These are phyloP conservation scores for Istiophorus platypterus DNA, from an alignment of 2,113 vertebrate genomes.

Conservation along the genomic window DNA sequence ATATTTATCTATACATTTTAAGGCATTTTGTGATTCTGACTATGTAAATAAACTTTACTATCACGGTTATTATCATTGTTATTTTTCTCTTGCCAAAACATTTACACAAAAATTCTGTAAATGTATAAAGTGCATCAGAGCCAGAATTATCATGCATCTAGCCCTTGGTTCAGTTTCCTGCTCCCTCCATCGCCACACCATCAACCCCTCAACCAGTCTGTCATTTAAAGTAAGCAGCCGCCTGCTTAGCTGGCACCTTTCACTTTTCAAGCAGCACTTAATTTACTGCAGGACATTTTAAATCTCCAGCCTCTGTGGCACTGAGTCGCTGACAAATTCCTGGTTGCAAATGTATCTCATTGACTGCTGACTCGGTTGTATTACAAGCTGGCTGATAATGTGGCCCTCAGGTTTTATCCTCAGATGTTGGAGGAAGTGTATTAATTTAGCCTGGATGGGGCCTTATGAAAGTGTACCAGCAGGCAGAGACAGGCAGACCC, in stretches of 20 bases:
- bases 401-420: constrained; percentile 79
- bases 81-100: neutral
- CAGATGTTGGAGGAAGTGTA: constrained; percentile 70
- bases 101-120: neutral
- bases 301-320: constrained; percentile 74
- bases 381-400: constrained; percentile 71
- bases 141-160: neutral
- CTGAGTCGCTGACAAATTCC: constrained; percentile 75
- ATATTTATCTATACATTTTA: neutral
- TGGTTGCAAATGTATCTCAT: constrained; percentile 76
- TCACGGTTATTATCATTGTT: neutral
- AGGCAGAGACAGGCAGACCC: constrained; percentile 53
- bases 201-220: constrained; percentile 52
- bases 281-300: constrained; percentile 76
- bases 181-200: constrained; percentile 17
- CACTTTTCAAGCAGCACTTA: constrained; percentile 75
- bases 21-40: neutral
- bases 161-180: constrained; percentile 2
- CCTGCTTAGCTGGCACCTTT: constrained; percentile 77
- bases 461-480: constrained; percentile 60
- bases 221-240: constrained; percentile 71
- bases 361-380: constrained; percentile 79
- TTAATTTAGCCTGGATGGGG: constrained; percentile 74
- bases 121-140: neutral
- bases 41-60: neutral